phyloP scores from a whole-genome alignment of 1,140 invertebrate species.

The Cyclargus thomasi region DNA sequence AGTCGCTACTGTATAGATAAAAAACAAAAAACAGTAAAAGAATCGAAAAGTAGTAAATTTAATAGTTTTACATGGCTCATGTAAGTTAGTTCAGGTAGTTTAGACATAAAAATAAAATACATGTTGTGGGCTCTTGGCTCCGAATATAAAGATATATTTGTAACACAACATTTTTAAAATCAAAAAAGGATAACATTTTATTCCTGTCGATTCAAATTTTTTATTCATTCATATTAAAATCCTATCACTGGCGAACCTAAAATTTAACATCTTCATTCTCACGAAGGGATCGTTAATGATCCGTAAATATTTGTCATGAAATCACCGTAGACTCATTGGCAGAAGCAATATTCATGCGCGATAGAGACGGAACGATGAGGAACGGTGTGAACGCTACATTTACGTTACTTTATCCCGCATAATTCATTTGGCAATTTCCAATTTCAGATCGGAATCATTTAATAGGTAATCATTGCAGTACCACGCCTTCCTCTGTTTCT shows the following conservation, averaged over 20 bases:
- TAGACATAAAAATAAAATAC: no score
- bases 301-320: not conserved
- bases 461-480: slow-evolving; percentile 72
- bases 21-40: no score
- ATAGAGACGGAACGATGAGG: not conserved
- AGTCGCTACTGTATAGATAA: no score
- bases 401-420: slow-evolving; percentile 30
- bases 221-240: no score
- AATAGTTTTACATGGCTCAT: no score
- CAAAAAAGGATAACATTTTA: no score
- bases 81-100: no score
- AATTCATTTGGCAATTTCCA: slow-evolving; percentile 71
- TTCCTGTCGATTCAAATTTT: no score
- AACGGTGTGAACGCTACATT: not conserved
- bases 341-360: not conserved
- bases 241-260: not conserved
- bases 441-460: slow-evolving; percentile 77
- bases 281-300: not conserved
- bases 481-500: slow-evolving; percentile 47
- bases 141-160: no score
- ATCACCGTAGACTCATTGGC: not conserved
- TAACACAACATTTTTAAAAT: no score
- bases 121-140: no score
- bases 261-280: slow-evolving; percentile 12
- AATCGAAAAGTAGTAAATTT: no score